phyloP scores from a whole-genome alignment of 2,797 vertebrate species.

The Enteromius fasciolatus region DNA sequence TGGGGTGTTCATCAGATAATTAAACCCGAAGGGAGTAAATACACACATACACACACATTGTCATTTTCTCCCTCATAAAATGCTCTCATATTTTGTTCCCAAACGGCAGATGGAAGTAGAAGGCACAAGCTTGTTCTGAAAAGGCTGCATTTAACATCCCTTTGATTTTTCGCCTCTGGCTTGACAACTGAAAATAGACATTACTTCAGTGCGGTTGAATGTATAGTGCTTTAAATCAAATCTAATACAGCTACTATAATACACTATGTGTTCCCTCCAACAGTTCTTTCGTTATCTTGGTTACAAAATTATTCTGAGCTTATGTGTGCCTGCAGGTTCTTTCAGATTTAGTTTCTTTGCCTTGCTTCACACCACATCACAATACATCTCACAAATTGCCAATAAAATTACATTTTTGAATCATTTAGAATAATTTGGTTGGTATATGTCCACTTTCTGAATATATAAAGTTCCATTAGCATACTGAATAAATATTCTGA shows the following conservation, averaged over 20 bases:
- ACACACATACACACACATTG: conserved; percentile 34
- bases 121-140: conserved; percentile 32
- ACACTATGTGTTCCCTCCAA: conserved; percentile 13
- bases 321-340: neutral
- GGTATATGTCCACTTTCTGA: neutral
- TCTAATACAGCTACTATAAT: conserved; percentile 34
- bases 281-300: conserved; percentile 10
- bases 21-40: conserved; percentile 72
- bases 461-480: neutral
- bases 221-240: conserved; percentile 41
- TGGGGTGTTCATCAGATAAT: conserved; percentile 73
- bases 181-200: conserved; percentile 39
- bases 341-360: neutral
- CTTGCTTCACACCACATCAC: neutral
- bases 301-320: neutral
- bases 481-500: neutral
- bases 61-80: conserved; percentile 44
- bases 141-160: conserved; percentile 34
- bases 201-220: conserved; percentile 2
- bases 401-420: neutral
- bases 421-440: neutral
- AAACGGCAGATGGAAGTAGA: conserved; percentile 4
- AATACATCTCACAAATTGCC: neutral
- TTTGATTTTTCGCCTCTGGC: conserved; percentile 47
- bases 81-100: conserved; percentile 34